A percentile compares a stretch with the other conserved stretches of the same genome.
Evolutionary conservation across 2,888 invertebrate species (phyloP).

Genomic region (Zygogramma bicolorata): DNA sequence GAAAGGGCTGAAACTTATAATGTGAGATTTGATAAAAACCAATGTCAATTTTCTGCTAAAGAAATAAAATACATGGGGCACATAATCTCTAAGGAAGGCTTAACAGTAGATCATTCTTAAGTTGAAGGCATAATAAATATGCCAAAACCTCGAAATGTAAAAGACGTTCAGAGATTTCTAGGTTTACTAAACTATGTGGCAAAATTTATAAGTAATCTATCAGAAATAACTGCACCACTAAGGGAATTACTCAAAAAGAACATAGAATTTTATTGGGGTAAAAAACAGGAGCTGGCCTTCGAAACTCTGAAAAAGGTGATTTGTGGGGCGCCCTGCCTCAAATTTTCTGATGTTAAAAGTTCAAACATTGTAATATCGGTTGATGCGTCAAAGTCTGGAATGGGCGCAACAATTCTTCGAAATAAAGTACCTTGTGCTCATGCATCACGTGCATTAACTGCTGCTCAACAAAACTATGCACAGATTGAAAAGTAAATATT

Average conservation of each 20-base stretch:
- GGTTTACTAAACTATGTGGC: background rate
- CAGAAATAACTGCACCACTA: slow-evolving; percentile 38
- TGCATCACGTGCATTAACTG: slow-evolving; percentile 40
- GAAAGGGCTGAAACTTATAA: slow-evolving; percentile 24
- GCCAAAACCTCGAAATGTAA: slow-evolving; percentile 20
- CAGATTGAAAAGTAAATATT: slow-evolving; percentile 27
- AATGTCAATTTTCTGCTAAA: slow-evolving; percentile 35
- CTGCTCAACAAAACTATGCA: slow-evolving; percentile 47
- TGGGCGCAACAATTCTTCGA: slow-evolving; percentile 44
- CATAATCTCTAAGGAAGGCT: slow-evolving; percentile 22
- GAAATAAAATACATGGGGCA: slow-evolving; percentile 45
- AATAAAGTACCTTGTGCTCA: slow-evolving; percentile 36
- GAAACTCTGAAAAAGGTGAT: slow-evolving; percentile 33
- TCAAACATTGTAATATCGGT: slow-evolving; percentile 31
- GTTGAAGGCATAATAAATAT: slow-evolving; percentile 29
- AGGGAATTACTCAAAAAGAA: slow-evolving; percentile 41
- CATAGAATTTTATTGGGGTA: slow-evolving; percentile 31
- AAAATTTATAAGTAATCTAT: slow-evolving; percentile 44
- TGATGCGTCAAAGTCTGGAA: slow-evolving; percentile 39
- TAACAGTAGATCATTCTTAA: slow-evolving; percentile 34
- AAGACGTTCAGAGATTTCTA: slow-evolving; percentile 42
- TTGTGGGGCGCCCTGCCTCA: slow-evolving; percentile 32
- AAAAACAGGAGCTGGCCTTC: slow-evolving; percentile 25
- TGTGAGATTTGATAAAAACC: slow-evolving; percentile 42
- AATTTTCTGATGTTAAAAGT: slow-evolving; percentile 35